phyloP scores from a whole-genome alignment of 2,797 vertebrate species.

The Etheostoma nigrum region DNA sequence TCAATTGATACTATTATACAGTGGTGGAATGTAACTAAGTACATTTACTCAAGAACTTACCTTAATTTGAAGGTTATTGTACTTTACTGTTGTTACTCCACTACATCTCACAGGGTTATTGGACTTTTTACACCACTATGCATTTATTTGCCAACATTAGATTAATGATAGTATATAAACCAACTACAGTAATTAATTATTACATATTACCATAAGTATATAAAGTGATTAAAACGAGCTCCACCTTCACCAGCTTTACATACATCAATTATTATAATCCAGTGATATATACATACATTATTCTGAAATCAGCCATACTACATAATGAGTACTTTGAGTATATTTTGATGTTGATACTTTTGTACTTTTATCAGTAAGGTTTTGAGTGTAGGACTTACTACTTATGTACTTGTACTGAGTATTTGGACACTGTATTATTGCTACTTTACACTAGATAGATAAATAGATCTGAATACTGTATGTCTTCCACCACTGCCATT shows the following conservation, averaged over 20 bases:
- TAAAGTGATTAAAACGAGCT: not conserved
- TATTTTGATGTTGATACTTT: not conserved
- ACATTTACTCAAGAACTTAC: too few relatives aligned
- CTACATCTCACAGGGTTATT: not conserved
- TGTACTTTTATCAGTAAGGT: too few relatives aligned
- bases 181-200: not conserved
- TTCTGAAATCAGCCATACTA: too few relatives aligned
- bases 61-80: too few relatives aligned
- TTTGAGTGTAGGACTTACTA: not conserved
- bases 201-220: not conserved
- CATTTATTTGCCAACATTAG: not conserved
- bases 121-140: not conserved
- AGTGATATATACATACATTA: not conserved
- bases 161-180: not conserved
- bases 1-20: too few relatives aligned
- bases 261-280: not conserved
- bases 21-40: too few relatives aligned
- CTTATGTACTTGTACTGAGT: too few relatives aligned
- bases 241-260: not conserved
- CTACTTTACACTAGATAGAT: not conserved
- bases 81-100: too few relatives aligned
- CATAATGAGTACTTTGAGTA: not conserved
- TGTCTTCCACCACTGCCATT: not conserved
- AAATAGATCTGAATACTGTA: too few relatives aligned
- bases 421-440: not conserved